A percentile compares a stretch with the other conserved stretches of the same genome.
Conservation (phyloP, 1,140 invertebrate genomes). For the Drosophila sp. region DNA sequence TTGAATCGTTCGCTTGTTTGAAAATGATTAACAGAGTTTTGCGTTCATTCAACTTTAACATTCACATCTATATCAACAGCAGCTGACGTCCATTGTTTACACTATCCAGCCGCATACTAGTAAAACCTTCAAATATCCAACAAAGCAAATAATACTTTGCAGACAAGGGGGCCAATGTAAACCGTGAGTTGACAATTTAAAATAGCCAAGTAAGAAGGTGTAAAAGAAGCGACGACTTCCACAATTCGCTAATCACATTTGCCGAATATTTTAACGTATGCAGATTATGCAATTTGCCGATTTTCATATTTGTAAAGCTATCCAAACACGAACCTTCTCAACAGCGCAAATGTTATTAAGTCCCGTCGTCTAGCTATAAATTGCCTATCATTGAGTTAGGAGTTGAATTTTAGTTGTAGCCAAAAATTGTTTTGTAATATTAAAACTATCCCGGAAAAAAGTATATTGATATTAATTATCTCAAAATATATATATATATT, state of each 20-base stretch:
- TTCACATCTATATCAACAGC: too few relatives aligned
- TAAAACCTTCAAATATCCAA: conserved; percentile 27
- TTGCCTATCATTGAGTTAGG: too few relatives aligned
- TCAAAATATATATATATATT: too few relatives aligned
- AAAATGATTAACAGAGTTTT: conserved; percentile 28
- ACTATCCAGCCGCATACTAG: background rate
- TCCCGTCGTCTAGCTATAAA: too few relatives aligned
- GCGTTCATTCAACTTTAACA: conserved; percentile 30
- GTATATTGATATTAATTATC: too few relatives aligned
- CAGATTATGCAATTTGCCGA: conserved; percentile 30
- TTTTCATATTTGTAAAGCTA: conserved; percentile 16
- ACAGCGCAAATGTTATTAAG: too few relatives aligned
- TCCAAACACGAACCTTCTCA: background rate
- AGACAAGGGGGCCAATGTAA: background rate
- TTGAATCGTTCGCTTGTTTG: conserved; percentile 11
- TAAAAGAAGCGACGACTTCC: conserved; percentile 11
- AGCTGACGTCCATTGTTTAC: conserved; percentile 6
- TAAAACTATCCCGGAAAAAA: too few relatives aligned
- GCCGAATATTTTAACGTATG: conserved; percentile 62
- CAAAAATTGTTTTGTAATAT: too few relatives aligned
- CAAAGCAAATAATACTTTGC: too few relatives aligned
- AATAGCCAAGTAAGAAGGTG: too few relatives aligned
- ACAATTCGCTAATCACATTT: conserved; percentile 49
- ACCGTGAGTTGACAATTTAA: too few relatives aligned
- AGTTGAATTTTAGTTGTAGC: too few relatives aligned